Base-by-base conservation (phyloP, 2,888 invertebrate species). In the Tiphia femorata region DNA sequence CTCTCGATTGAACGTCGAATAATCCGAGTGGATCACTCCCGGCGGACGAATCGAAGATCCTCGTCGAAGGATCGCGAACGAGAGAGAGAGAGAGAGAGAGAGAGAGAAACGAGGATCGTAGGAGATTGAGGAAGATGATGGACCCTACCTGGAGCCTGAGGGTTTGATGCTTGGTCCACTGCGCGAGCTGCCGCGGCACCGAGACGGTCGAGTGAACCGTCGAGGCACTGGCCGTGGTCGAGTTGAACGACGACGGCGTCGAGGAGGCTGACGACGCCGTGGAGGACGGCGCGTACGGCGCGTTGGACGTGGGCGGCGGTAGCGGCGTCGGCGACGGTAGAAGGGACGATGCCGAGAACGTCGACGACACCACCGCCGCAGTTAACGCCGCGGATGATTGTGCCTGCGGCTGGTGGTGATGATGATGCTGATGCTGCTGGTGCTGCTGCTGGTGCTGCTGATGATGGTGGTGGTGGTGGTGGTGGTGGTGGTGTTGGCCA, bases 131-230 rank as follows among this genome's bases (percentile, higher is more conserved):
- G 7, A 6, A 19, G 19, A 33, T 2, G 21, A n/a, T 29, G 29
- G 33, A 21, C 4, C 48, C 57, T 78, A 81, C 81, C 81, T 81
- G 81, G 55, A 81, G 76, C 72, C 77, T 78, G 58, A 79, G 78
- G 62, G 80, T 80, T 57, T 80, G 81, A 64, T 81, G 81, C 68
- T 81, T 81, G 51, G 80, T 80, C 81, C 81, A 81, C 76, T 81
- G 81, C 47, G 80, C 79, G 69, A 70, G 71, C 61, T 76, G 77
- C 43, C 73, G 76, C 60, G 77, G 77, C 58, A 77, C 79, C 61
- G 75, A 75, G 64, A 78, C 76, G 54, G 69, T 59, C 51, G 59
- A 60, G 50, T 58, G 60, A n/a, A n/a, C n/a, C n/a, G n/a, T 37
- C 56, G 49, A 49, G 73, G 58, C 54, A 71, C 60, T 49, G 64